Percentiles rank a stretch among this genome's conserved stretches.
Evolutionary conservation across 2,888 invertebrate genomes (phyloP).

Genomic region (Myathropa florea): DNA sequence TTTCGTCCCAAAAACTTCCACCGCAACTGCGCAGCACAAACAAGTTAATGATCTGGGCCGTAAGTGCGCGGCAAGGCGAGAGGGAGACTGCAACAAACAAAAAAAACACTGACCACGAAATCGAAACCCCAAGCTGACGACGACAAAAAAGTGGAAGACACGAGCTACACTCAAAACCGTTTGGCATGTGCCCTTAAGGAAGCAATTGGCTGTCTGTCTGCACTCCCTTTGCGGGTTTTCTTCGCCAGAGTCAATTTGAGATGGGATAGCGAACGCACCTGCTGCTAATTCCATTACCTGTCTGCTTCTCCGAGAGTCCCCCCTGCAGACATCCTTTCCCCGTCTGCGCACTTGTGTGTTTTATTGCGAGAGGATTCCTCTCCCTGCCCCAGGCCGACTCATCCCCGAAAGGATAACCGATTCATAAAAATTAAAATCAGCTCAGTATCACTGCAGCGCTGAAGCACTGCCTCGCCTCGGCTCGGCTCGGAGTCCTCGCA

Average conservation of each 20-base stretch:
- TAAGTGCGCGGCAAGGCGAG: too few species aligned
- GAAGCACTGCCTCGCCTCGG: neutral
- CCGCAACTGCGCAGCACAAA: conserved; percentile 50
- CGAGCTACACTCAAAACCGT: conserved; percentile 38
- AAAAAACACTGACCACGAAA: conserved; percentile 4
- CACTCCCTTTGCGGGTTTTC: neutral
- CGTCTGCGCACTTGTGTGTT: neutral
- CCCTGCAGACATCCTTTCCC: neutral
- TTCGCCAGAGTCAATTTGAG: neutral
- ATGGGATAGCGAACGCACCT: conserved; percentile 15
- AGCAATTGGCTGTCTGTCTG: conserved; percentile 26
- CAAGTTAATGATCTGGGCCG: conserved; percentile 32
- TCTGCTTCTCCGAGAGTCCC: neutral
- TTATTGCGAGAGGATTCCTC: neutral
- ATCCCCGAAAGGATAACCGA: conserved; percentile 20
- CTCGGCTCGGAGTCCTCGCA: conserved; percentile 11
- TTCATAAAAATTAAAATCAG: conserved; percentile 53
- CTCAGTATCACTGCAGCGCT: conserved; percentile 1
- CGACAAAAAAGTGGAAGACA: conserved; percentile 12
- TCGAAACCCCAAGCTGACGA: conserved; percentile 26
- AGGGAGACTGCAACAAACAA: neutral
- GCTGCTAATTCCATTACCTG: conserved; percentile 3
- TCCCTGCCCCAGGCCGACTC: neutral
- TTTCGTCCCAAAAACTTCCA: neutral
- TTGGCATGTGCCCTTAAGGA: conserved; percentile 53